Evolutionary conservation across 2,113 vertebrate species (phyloP).

Genomic region (Clinocottus analis): DNA sequence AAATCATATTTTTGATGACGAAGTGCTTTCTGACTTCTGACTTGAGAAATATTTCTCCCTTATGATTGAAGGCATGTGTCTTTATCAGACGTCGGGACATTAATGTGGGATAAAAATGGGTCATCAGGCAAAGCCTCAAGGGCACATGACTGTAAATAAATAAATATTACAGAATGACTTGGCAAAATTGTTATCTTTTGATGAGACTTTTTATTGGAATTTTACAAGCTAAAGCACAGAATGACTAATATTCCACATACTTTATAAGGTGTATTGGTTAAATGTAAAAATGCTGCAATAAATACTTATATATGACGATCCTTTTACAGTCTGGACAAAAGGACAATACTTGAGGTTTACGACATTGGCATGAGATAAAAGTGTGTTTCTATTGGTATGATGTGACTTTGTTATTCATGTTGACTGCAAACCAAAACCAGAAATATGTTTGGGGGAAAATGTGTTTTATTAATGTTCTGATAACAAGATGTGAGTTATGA

Average conservation of each 20-base stretch:
- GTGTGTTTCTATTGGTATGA: background rate
- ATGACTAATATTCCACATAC: background rate
- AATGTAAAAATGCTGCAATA: background rate
- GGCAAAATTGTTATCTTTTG: background rate
- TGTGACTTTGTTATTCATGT: background rate
- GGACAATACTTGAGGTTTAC: background rate
- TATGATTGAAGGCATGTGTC: conserved; percentile 50
- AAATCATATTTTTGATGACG: background rate
- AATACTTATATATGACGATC: no score
- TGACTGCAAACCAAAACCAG: background rate
- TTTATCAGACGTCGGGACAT: background rate
- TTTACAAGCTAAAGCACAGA: background rate
- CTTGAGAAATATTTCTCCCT: conserved; percentile 35
- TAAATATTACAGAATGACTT: conserved; percentile 28
- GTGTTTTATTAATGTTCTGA: background rate
- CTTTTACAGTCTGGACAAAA: background rate
- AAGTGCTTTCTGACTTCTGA: background rate
- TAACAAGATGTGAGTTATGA: background rate
- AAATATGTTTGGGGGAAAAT: background rate
- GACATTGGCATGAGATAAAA: background rate
- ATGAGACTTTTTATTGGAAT: background rate
- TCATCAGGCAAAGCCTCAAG: conserved; percentile 11
- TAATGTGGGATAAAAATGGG: conserved; percentile 24
- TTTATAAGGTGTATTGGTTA: background rate
- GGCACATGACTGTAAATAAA: conserved; percentile 41